Evolutionary conservation across 2,888 invertebrate genomes (phyloP).

Genomic region (Hydrotaea cyrtoneurina): DNA sequence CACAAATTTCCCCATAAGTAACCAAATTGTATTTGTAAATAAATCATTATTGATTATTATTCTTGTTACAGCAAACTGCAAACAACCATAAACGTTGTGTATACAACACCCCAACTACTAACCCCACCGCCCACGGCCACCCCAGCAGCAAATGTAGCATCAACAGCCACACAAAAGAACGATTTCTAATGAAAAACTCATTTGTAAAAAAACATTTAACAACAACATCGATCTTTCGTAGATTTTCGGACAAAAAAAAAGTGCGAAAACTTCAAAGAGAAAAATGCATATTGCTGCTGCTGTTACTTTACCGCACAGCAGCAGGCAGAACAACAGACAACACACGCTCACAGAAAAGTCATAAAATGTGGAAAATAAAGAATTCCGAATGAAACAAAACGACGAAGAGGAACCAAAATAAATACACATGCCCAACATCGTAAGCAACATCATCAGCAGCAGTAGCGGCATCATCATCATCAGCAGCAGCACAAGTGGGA

Average conservation of each 20-base stretch:
- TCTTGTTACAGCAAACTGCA: slow-evolving; percentile 25
- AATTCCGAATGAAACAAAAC: slow-evolving; percentile 16
- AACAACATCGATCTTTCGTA: slow-evolving; percentile 48
- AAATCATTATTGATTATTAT: slow-evolving; percentile 38
- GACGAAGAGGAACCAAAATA: slow-evolving; percentile 2
- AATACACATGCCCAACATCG: slow-evolving; percentile 8
- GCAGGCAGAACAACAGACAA: slow-evolving; percentile 16
- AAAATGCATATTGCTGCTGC: slow-evolving; percentile 46
- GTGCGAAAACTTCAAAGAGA: slow-evolving; percentile 71
- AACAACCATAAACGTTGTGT: slow-evolving; percentile 9
- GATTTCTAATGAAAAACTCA: slow-evolving; percentile 49
- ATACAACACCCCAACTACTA: too few relatives aligned
- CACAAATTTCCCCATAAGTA: slow-evolving; percentile 19
- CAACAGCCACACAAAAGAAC: background rate
- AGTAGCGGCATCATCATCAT: slow-evolving; percentile 13
- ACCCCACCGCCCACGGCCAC: background rate
- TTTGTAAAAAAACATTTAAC: slow-evolving; percentile 50
- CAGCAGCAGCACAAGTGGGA: background rate
- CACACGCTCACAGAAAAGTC: slow-evolving; percentile 48
- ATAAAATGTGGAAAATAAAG: slow-evolving; percentile 51
- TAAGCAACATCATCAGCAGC: background rate
- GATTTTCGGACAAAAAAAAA: slow-evolving; percentile 49
- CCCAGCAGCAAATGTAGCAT: background rate
- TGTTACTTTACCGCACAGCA: slow-evolving; percentile 5
- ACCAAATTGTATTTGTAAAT: slow-evolving; percentile 28